These are phyloP conservation scores for Ophiothrix spiculata DNA, from an alignment of 35 echinoderm and acorn worm genomes.

Conservation along the genomic window DNA sequence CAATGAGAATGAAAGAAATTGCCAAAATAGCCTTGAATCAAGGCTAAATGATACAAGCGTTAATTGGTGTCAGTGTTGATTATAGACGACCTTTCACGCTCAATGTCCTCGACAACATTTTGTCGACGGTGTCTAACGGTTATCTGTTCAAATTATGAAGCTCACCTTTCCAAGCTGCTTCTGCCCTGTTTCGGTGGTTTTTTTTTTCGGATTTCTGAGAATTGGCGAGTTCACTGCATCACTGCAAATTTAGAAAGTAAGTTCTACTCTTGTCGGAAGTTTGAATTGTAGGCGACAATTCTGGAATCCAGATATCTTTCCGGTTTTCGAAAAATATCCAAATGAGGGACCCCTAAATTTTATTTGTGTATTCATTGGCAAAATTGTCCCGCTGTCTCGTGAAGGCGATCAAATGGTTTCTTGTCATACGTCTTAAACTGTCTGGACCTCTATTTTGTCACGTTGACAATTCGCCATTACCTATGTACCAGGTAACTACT, in stretches of 20 bases:
- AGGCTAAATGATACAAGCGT: conserved; percentile 1
- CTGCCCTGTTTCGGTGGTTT: background rate
- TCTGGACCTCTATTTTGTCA: background rate
- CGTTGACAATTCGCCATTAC: background rate
- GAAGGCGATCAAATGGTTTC: background rate
- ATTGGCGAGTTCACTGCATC: background rate
- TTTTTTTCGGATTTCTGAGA: conserved; percentile 1
- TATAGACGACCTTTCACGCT: background rate
- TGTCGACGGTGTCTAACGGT: background rate
- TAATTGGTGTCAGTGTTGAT: background rate
- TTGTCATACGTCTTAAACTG: background rate
- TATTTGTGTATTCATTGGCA: background rate
- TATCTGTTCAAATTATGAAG: background rate
- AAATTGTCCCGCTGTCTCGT: background rate
- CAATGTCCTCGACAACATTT: background rate
- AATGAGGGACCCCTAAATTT: background rate
- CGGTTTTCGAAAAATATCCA: background rate
- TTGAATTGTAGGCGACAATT: background rate
- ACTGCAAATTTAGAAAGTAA: background rate
- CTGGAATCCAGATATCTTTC: background rate
- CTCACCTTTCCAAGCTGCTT: background rate
- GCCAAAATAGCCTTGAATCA: too few species aligned
- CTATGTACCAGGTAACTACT: background rate
- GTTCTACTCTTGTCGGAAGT: background rate
- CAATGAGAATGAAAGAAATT: too few species aligned